A percentile compares a stretch with the other conserved stretches of the same genome.
phyloP scores from a whole-genome alignment of 2,797 vertebrate species.

The Typhlichthys eigenmanni region DNA sequence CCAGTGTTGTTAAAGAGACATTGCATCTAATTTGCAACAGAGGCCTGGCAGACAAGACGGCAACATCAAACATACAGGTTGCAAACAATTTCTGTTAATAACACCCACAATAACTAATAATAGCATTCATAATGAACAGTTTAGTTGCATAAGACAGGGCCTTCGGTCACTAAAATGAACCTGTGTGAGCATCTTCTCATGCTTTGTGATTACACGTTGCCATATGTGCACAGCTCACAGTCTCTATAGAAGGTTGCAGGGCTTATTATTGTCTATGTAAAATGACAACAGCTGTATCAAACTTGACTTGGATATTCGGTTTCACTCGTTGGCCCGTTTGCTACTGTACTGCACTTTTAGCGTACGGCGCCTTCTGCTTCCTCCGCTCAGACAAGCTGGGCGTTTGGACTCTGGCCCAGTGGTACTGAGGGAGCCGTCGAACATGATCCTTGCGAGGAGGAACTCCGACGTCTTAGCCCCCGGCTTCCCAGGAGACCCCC shows the following conservation, averaged over 20 bases:
- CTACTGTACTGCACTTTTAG: constrained; percentile 78
- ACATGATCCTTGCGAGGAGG: constrained; percentile 85
- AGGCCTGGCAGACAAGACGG: no score
- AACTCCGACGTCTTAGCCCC: constrained; percentile 80
- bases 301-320: constrained; percentile 87
- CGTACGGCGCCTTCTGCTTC: constrained; percentile 87
- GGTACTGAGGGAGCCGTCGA: constrained; percentile 81
- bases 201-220: no score
- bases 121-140: no score
- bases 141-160: no score
- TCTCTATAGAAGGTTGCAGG: constrained; percentile 6
- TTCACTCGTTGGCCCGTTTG: constrained; percentile 86
- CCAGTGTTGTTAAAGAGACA: constrained; percentile 1
- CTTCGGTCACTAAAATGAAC: no score
- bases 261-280: constrained; percentile 39
- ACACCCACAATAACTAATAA: no score
- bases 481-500: constrained; percentile 80
- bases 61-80: background rate
- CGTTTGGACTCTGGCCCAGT: constrained; percentile 86
- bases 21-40: no score
- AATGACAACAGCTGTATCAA: constrained; percentile 76
- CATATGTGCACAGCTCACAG: constrained; percentile 16
- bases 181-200: no score
- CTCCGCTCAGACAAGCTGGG: constrained; percentile 82
- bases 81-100: no score